Evolutionary conservation across 1,140 invertebrate species (phyloP).

Genomic region (Zaprionus camerounensis): DNA sequence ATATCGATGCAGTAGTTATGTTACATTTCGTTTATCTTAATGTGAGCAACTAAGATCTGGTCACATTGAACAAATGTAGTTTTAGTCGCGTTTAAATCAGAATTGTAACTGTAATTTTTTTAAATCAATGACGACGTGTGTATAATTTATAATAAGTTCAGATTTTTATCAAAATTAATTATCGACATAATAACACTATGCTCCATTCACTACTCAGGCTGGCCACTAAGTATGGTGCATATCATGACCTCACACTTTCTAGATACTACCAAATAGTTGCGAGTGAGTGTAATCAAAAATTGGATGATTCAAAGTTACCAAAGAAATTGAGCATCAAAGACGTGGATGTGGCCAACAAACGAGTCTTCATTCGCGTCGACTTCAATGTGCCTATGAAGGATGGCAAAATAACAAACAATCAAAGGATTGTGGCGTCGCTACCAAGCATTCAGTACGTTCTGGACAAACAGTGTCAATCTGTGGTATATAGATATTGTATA

Average conservation of each 20-base stretch:
- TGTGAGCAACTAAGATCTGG: slow-evolving; percentile 7
- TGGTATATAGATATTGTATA: slow-evolving; percentile 84
- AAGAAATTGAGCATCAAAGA: slow-evolving; percentile 94
- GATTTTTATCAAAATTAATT: neutral
- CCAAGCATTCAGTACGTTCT: slow-evolving; percentile 97
- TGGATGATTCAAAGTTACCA: neutral
- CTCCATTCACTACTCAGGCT: neutral
- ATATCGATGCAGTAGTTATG: neutral
- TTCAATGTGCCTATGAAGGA: slow-evolving; percentile 99
- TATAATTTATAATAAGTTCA: neutral
- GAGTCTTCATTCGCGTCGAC: slow-evolving; percentile 96
- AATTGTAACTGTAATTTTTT: neutral
- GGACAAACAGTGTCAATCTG: slow-evolving; percentile 95
- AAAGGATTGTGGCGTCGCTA: slow-evolving; percentile 96
- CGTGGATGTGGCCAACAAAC: slow-evolving; percentile 89
- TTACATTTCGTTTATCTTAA: neutral
- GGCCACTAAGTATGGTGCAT: neutral
- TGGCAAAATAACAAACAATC: slow-evolving; percentile 98
- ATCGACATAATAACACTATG: neutral
- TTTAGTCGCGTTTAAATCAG: slow-evolving; percentile 1
- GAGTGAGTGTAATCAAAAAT: neutral
- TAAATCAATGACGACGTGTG: neutral
- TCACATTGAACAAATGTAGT: neutral
- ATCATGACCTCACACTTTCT: neutral
- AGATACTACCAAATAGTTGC: neutral